A percentile compares a stretch with the other conserved stretches of the same genome.
Evolutionary conservation across 2,888 invertebrate species (phyloP).

Genomic region (Catonia carolina): DNA sequence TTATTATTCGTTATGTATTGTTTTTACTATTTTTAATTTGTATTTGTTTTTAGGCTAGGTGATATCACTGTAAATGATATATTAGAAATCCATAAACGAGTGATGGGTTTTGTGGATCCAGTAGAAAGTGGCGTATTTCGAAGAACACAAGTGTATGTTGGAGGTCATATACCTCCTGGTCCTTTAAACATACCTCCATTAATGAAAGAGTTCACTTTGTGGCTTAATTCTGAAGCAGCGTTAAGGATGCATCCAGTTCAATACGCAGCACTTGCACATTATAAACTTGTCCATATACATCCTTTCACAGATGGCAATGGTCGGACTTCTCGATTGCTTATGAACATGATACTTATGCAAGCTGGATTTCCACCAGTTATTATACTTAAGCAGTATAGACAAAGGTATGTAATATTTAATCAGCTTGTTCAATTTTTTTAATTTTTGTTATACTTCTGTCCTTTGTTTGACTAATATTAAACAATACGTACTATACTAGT

Average conservation of each 20-base stretch:
- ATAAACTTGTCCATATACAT: slow-evolving; percentile 93
- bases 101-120: slow-evolving; percentile 92
- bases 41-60: slow-evolving; percentile 53
- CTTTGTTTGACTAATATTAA: too few species aligned
- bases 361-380: slow-evolving; percentile 95
- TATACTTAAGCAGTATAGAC: slow-evolving; percentile 72
- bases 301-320: slow-evolving; percentile 97
- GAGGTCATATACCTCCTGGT: slow-evolving; percentile 88
- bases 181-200: slow-evolving; percentile 72
- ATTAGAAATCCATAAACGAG: slow-evolving; percentile 83
- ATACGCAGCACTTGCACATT: slow-evolving; percentile 93
- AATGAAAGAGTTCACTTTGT: slow-evolving; percentile 83
- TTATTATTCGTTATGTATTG: too few species aligned
- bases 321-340: slow-evolving; percentile 85
- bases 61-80: slow-evolving; percentile 78
- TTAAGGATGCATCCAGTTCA: slow-evolving; percentile 80
- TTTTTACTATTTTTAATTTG: too few species aligned
- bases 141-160: slow-evolving; percentile 87
- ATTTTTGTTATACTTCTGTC: too few species aligned
- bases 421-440: too few species aligned
- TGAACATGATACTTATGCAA: slow-evolving; percentile 93
- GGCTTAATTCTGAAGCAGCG: slow-evolving; percentile 87
- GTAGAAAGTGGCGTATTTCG: slow-evolving; percentile 83
- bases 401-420: slow-evolving; percentile 42
- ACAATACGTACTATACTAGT: too few species aligned